These are phyloP conservation scores for Tyria jacobaeae DNA, from an alignment of 2,888 invertebrate genomes.

Conservation along the genomic window DNA sequence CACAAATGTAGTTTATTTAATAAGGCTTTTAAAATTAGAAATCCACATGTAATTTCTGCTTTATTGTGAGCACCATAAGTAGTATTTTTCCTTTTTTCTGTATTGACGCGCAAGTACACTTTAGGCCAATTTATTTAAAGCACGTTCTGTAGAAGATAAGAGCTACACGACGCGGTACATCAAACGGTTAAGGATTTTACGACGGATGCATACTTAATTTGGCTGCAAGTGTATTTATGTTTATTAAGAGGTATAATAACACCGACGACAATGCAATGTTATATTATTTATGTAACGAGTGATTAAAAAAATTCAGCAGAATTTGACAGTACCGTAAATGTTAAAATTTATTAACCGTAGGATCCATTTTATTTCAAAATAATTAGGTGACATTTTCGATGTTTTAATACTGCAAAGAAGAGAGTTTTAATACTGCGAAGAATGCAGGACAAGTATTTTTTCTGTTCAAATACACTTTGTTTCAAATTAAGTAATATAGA, in stretches of 20 bases:
- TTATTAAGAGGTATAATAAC: constrained; percentile 24
- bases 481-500: too few relatives aligned
- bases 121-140: constrained; percentile 45
- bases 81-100: background rate
- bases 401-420: too few relatives aligned
- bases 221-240: constrained; percentile 31
- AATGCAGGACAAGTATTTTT: too few relatives aligned
- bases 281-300: too few relatives aligned
- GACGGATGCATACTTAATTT: constrained; percentile 51
- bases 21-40: background rate
- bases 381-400: too few relatives aligned
- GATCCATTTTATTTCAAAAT: too few relatives aligned
- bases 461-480: too few relatives aligned
- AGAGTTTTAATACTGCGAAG: too few relatives aligned
- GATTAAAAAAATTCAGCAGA: too few relatives aligned
- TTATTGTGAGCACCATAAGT: background rate
- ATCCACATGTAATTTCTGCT: background rate
- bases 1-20: background rate
- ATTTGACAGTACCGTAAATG: too few relatives aligned
- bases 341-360: too few relatives aligned
- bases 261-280: background rate
- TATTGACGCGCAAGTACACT: constrained; percentile 21
- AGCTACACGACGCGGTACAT: constrained; percentile 43
- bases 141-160: constrained; percentile 48
- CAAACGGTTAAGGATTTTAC: constrained; percentile 50